Percentiles rank a stretch among this genome's conserved stretches.
These are phyloP conservation scores for Heliconius aoede DNA, from an alignment of 2,888 invertebrate genomes.

Conservation along the genomic window DNA sequence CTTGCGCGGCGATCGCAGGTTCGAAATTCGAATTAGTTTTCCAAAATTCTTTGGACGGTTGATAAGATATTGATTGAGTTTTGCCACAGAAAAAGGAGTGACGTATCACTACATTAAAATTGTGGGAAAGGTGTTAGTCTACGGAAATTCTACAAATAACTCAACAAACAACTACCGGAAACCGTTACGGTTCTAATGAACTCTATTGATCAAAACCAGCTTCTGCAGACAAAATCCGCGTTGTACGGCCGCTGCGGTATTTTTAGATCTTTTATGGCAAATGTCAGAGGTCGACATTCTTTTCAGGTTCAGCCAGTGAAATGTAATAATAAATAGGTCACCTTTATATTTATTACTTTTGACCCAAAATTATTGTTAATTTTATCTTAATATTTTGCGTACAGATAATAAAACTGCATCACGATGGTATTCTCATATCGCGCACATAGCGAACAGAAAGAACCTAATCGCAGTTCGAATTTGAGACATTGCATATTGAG, in stretches of 20 bases:
- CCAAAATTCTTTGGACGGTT: too few species aligned
- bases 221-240: slow-evolving; percentile 25
- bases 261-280: slow-evolving; percentile 36
- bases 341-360: slow-evolving; percentile 5
- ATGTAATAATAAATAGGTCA: slow-evolving; percentile 23
- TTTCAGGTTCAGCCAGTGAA: slow-evolving; percentile 15
- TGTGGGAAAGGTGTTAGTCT: neutral
- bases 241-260: slow-evolving; percentile 26
- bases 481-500: too few species aligned
- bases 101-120: neutral
- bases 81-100: neutral
- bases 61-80: neutral
- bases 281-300: slow-evolving; percentile 34
- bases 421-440: too few species aligned
- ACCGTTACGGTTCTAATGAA: slow-evolving; percentile 26
- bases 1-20: too few species aligned
- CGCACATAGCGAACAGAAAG: neutral
- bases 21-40: neutral
- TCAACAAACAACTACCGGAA: neutral
- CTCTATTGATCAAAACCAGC: slow-evolving; percentile 22
- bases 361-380: neutral
- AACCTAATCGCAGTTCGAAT: too few species aligned
- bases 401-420: too few species aligned
- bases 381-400: too few species aligned
- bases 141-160: neutral